A percentile compares a stretch with the other conserved stretches of the same genome.
phyloP scores from a whole-genome alignment of 92 coral and sea anemone genomes.

The Porites divaricata region DNA sequence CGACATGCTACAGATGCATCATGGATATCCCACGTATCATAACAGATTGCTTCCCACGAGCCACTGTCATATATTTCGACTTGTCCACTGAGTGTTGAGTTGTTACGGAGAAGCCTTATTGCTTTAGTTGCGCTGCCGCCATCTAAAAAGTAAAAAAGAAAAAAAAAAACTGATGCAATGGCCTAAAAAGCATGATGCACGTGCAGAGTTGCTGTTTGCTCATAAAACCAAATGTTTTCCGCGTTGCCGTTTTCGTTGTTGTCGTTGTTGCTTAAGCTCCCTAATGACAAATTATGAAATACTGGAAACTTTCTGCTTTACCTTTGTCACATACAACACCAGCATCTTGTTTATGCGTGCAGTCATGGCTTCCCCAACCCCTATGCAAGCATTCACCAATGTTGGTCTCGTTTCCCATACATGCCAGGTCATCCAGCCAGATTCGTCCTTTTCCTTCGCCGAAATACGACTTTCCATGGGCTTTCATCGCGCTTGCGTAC shows the following conservation, averaged over 20 bases:
- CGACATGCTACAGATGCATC: constrained; percentile 80
- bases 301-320: not conserved
- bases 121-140: constrained; percentile 60
- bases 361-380: constrained; percentile 87
- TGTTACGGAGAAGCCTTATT: constrained; percentile 46
- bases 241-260: too few species aligned
- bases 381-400: constrained; percentile 73
- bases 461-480: constrained; percentile 10
- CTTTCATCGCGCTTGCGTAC: constrained; percentile 42
- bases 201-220: too few species aligned
- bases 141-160: not conserved
- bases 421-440: constrained; percentile 79
- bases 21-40: constrained; percentile 72
- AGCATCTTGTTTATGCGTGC: constrained; percentile 73
- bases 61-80: constrained; percentile 60
- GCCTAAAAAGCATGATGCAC: too few species aligned
- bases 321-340: constrained; percentile 64
- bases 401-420: constrained; percentile 79
- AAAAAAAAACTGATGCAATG: not conserved
- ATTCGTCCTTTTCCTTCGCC: constrained; percentile 83
- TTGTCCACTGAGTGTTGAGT: constrained; percentile 34
- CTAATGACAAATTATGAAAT: too few species aligned
- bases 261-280: too few species aligned
- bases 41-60: constrained; percentile 68
- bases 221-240: too few species aligned